Evolutionary conservation across 2,888 invertebrate species (phyloP).

Genomic region (Raillietiella orientalis): DNA sequence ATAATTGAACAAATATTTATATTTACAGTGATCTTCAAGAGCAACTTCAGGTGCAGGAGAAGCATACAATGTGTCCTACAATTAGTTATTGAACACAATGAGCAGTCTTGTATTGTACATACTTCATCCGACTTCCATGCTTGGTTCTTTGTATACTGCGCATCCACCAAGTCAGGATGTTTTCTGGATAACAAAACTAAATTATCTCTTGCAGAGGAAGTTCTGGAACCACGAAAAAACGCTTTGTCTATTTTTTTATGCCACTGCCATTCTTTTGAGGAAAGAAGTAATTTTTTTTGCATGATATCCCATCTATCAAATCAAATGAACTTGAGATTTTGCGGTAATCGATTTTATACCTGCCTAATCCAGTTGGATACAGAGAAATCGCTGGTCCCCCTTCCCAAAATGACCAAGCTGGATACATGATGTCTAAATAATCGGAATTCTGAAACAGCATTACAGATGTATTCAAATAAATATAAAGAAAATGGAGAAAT

Average conservation of each 20-base stretch:
- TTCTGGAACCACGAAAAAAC: slow-evolving; percentile 82
- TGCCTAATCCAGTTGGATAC: slow-evolving; percentile 29
- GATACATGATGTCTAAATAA: slow-evolving; percentile 70
- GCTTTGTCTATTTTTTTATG: slow-evolving; percentile 23
- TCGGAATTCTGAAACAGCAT: slow-evolving; percentile 26
- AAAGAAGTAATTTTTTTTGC: slow-evolving; percentile 29
- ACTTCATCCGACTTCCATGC: slow-evolving; percentile 81
- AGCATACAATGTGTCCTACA: slow-evolving; percentile 47
- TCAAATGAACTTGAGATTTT: not conserved
- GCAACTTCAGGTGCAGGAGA: slow-evolving; percentile 55
- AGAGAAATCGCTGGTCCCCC: slow-evolving; percentile 83
- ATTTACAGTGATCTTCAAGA: slow-evolving; percentile 69
- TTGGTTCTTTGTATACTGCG: slow-evolving; percentile 88
- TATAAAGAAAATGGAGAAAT: slow-evolving; percentile 3
- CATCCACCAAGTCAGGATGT: slow-evolving; percentile 42
- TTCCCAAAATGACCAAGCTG: slow-evolving; percentile 94
- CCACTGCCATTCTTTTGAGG: slow-evolving; percentile 37
- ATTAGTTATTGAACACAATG: not conserved
- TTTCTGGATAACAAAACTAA: slow-evolving; percentile 30
- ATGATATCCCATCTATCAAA: slow-evolving; percentile 51
- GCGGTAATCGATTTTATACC: slow-evolving; percentile 3
- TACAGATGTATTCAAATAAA: no score
- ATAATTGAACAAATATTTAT: slow-evolving; percentile 79
- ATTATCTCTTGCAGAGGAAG: slow-evolving; percentile 61
- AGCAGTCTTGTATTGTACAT: slow-evolving; percentile 7